Conservation (phyloP, 2,888 invertebrate genomes). For the Philaethria dido region DNA sequence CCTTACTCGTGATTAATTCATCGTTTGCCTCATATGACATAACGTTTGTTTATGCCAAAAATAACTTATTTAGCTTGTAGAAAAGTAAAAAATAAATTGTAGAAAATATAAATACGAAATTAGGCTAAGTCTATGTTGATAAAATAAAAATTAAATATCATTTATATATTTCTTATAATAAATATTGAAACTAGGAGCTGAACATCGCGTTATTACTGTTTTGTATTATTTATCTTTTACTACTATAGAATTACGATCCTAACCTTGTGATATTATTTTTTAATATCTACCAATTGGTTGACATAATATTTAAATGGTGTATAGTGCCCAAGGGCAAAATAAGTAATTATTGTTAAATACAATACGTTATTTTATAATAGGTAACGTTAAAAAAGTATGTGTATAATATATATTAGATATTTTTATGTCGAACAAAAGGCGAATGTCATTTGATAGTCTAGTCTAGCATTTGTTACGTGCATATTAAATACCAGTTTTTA, state of each 20-base stretch:
- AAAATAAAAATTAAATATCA: neutral
- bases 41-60: neutral
- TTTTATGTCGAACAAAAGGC: neutral
- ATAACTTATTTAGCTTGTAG: neutral
- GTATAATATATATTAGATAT: neutral
- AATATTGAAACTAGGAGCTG: neutral
- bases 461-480: neutral
- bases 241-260: neutral
- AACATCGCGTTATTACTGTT: too few relatives aligned
- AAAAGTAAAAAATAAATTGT: neutral
- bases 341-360: neutral
- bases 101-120: neutral
- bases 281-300: conserved; percentile 4
- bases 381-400: too few relatives aligned
- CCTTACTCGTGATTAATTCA: conserved; percentile 25
- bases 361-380: neutral
- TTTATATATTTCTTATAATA: too few relatives aligned
- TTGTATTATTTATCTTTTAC: neutral
- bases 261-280: neutral
- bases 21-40: neutral
- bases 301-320: neutral
- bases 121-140: neutral
- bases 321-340: neutral
- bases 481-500: neutral
- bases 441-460: neutral